Base-by-base conservation (phyloP, 2,113 vertebrate species). In the Nerophis lumbriciformis region DNA sequence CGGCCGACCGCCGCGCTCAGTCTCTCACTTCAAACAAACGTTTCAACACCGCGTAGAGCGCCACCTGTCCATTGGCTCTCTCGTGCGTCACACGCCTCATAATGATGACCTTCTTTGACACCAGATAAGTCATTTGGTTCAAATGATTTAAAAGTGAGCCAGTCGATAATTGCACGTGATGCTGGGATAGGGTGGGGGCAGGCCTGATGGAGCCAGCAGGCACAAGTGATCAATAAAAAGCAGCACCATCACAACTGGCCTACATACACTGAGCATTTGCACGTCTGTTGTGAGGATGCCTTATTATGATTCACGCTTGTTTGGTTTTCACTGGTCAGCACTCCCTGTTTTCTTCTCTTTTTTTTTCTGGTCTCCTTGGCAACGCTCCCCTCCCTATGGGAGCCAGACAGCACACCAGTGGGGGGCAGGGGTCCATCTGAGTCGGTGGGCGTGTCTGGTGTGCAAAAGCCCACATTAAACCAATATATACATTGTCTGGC, bases 311-410 rank as follows among this genome's bases (percentile, higher is more conserved):
- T 64, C 37, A 54, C 63, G 28, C 28, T 28, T 28, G 28, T 76
- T 59, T 44, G 16, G 28, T 55, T 54, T 63, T 45, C 57, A 19
- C 38, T 15, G 54, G 38, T 61, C 66, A 35, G 28, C 35, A 16
- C 59, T 59, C 38, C 42, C 42, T 53, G 56, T 71, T 63, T 68
- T 72, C 59, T 12, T 66, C 66, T 73, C 35, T 42, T 66, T 59
- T 73, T 73, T 60, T 62, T 67, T 72, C 77, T 72, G 59, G 76
- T 83, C 37, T 68, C 82, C 74, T 45, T 75, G 75, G 73, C 51
- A 73, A 80, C 69, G 56, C 58, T 66, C 45, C 57, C 59, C 66
- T 66, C 74, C 72, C 78, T 71, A 10, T 66, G 68, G 70, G 69
- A 64, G 69, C 51, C 58, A 64, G 69, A 45, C 58, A 56, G 5